Conservation (phyloP, 2,797 vertebrate genomes). For the Threskiornis aethiopicus region DNA sequence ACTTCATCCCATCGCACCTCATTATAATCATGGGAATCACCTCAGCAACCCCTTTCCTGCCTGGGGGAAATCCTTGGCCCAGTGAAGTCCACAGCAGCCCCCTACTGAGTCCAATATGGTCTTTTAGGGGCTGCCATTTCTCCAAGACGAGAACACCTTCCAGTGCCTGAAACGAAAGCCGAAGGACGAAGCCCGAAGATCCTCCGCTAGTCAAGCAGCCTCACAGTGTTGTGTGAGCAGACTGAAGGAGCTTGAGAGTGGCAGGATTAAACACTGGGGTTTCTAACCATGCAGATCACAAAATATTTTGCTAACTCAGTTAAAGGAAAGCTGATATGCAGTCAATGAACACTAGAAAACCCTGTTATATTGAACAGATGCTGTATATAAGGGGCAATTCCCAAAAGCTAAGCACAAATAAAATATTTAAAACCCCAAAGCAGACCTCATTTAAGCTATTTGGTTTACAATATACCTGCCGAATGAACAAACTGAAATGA, state of each 20-base stretch:
- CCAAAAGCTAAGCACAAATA: slow-evolving; percentile 42
- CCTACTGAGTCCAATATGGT: neutral
- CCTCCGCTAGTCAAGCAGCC: neutral
- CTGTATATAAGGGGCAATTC: slow-evolving; percentile 16
- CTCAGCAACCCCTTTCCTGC: neutral
- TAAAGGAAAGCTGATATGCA: neutral
- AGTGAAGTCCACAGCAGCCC: neutral
- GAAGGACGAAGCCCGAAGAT: neutral
- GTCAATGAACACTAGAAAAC: neutral
- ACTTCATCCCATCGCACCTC: neutral
- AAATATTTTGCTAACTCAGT: neutral
- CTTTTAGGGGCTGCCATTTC: neutral
- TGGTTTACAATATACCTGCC: slow-evolving; percentile 51
- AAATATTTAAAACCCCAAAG: slow-evolving; percentile 55
- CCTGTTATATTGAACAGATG: slow-evolving; percentile 18
- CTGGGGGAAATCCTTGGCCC: neutral
- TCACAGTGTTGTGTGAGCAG: neutral
- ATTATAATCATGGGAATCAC: neutral
- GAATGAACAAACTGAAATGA: slow-evolving; percentile 55
- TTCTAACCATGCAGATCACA: neutral
- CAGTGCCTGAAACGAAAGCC: neutral
- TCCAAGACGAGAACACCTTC: neutral
- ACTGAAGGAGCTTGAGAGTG: neutral
- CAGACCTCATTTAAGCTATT: slow-evolving; percentile 47
- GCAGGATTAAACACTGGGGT: neutral